Base-by-base conservation (phyloP, 2,113 vertebrate genomes). In the Prietella phreatophila region DNA sequence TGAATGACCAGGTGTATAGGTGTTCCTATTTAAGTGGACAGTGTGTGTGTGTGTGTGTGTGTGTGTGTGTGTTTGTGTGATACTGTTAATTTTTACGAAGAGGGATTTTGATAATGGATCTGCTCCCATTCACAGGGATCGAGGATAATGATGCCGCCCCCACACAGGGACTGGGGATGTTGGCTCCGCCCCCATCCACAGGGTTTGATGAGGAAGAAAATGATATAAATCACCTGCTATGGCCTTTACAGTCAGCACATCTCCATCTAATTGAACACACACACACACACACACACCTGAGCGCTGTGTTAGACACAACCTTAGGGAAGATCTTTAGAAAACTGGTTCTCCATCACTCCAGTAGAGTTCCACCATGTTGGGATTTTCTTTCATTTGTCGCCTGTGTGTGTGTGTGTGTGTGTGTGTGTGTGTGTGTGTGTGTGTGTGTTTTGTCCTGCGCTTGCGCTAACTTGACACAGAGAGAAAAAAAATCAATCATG, bases 401-500 rank as follows among this genome's bases (percentile, higher is more conserved):
- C 9, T n/a, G 67, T 71, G 17, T 71, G 69, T 39, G 69, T 71
- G 79, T 83, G 86, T 82, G 86, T 82, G 86, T 82, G 63, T 80
- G 42, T 58, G 42, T 85, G 82, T 69, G 73, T 69, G 82, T 56
- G 73, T 30, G 61, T 63, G 67, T 81, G 69, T 84, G 60, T 39
- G 15, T 47, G 53, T 61, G 67, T 30, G 50, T 17, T 27, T 9
- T 73, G 25, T 56, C 63, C 56, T 86, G 83, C 58, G 14, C 71
- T 69, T 90, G 86, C 56, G 60, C 67, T 67, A n/a, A 76, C 83
- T 69, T 88, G 83, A 85, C 47, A 89, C 53, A 60, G 15, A 27
- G 25, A 8, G 22, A 56, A 73, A 82, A 79, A 89, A 88, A 85
- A 85, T 88, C 65, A 83, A 78, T 85, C 83, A 90, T 85, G 50